Evolutionary conservation across 2,888 invertebrate species (phyloP).

Genomic region (Lordiphosa fenestrarum): DNA sequence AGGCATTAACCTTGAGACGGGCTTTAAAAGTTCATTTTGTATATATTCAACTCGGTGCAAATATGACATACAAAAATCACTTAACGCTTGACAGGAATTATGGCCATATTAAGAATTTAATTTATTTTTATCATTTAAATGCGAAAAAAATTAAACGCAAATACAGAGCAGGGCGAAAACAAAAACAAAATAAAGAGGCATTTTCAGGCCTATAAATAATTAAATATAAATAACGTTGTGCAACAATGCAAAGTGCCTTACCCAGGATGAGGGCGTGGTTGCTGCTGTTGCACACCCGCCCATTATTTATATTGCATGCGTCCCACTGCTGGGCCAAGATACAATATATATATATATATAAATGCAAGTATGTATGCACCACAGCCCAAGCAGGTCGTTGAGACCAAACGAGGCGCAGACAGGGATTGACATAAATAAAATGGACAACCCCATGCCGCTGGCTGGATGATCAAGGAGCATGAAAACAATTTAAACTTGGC

Average conservation of each 20-base stretch:
- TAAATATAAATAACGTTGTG: conserved; percentile 43
- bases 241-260: conserved; percentile 19
- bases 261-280: conserved; percentile 38
- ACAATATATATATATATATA: conserved; percentile 5
- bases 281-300: conserved; percentile 31
- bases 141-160: conserved; percentile 38
- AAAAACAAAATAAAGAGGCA: conserved; percentile 11
- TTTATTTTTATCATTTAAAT: conserved; percentile 64
- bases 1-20: not conserved
- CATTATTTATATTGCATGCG: conserved; percentile 60
- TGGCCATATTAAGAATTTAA: conserved; percentile 67
- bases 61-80: conserved; percentile 47
- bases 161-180: conserved; percentile 36
- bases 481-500: conserved; percentile 57
- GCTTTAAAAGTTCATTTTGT: conserved; percentile 7
- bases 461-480: conserved; percentile 43
- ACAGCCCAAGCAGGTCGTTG: conserved; percentile 7
- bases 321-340: conserved; percentile 44
- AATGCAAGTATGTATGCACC: not conserved
- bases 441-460: conserved; percentile 30
- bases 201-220: conserved; percentile 48
- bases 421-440: conserved; percentile 68
- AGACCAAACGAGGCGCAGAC: conserved; percentile 29
- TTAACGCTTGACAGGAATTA: conserved; percentile 58
- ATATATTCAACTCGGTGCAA: conserved; percentile 18